These are phyloP conservation scores for Nannoperca obscura DNA, from an alignment of 2,797 vertebrate genomes.

Conservation along the genomic window DNA sequence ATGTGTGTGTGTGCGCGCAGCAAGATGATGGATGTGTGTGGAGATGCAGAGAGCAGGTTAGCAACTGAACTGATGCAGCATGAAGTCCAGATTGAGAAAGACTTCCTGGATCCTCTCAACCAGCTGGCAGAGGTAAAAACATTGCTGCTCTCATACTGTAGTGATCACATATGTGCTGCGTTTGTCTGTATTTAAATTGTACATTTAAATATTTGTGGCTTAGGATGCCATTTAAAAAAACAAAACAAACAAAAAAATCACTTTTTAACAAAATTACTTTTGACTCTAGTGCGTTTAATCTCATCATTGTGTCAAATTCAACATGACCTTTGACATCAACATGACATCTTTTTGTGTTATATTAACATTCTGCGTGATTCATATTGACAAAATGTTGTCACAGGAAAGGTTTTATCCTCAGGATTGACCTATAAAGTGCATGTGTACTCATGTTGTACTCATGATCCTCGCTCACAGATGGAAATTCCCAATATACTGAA, in stretches of 20 bases:
- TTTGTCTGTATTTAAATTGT: neutral
- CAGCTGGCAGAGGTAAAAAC: conserved; percentile 78
- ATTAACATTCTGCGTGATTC: neutral
- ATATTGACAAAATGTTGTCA: conserved; percentile 29
- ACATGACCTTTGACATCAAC: conserved; percentile 1
- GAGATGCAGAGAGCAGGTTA: conserved; percentile 91
- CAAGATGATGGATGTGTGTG: conserved; percentile 95
- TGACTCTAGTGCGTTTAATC: neutral
- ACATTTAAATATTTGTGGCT: neutral
- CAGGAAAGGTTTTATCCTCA: neutral
- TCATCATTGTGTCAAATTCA: conserved; percentile 13
- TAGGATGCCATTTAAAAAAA: no score
- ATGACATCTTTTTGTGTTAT: conserved; percentile 7
- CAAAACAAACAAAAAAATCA: no score
- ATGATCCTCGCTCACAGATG: conserved; percentile 78
- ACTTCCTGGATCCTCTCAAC: conserved; percentile 92
- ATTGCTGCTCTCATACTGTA: neutral
- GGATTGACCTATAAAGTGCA: conserved; percentile 1
- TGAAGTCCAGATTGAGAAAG: conserved; percentile 92
- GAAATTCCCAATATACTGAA: conserved; percentile 98
- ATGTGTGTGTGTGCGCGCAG: conserved; percentile 75
- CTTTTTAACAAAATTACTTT: neutral
- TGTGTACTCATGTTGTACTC: neutral
- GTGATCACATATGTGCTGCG: neutral
- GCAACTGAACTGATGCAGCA: conserved; percentile 92